These are phyloP conservation scores for Lasius platythorax DNA, from an alignment of 2,888 invertebrate species.

Conservation along the genomic window DNA sequence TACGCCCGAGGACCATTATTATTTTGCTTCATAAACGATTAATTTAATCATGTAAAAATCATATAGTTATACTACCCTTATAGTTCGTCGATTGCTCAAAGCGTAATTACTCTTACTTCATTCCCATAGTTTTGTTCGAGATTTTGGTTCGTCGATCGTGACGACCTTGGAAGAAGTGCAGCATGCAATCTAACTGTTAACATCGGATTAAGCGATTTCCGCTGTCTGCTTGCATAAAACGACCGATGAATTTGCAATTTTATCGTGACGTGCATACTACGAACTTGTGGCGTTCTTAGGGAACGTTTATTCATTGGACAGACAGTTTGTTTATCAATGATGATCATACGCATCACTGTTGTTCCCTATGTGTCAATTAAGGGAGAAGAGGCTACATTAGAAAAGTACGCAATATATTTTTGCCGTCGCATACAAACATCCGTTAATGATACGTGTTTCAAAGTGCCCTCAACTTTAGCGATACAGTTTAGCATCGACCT, in stretches of 20 bases:
- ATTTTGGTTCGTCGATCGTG: slow-evolving; percentile 32
- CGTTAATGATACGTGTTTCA: slow-evolving; percentile 1
- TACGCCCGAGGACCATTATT: not conserved
- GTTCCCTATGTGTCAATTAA: slow-evolving; percentile 37
- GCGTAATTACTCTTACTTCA: not conserved
- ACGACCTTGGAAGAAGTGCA: slow-evolving; percentile 33
- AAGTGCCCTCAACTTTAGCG: not conserved
- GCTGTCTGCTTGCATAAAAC: slow-evolving; percentile 24
- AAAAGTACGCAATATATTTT: slow-evolving; percentile 10
- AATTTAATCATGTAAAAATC: slow-evolving; percentile 14
- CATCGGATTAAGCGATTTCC: slow-evolving; percentile 34
- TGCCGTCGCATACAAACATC: slow-evolving; percentile 9
- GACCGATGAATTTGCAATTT: slow-evolving; percentile 37
- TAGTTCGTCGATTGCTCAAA: slow-evolving; percentile 38
- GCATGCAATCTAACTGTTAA: slow-evolving; percentile 38
- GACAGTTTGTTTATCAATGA: slow-evolving; percentile 24
- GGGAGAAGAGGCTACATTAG: slow-evolving; percentile 37
- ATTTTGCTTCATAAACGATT: slow-evolving; percentile 9
- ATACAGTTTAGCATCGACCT: not conserved
- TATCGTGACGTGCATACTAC: not conserved
- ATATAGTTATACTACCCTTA: not conserved
- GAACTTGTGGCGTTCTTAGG: slow-evolving; percentile 22
- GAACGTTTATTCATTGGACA: slow-evolving; percentile 21
- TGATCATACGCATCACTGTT: slow-evolving; percentile 3
- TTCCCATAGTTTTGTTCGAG: slow-evolving; percentile 5